A percentile compares a stretch with the other conserved stretches of the same genome.
Conservation (phyloP, 37 sponge, comb jelly and placozoan genomes). For the Agelas oroides region DNA sequence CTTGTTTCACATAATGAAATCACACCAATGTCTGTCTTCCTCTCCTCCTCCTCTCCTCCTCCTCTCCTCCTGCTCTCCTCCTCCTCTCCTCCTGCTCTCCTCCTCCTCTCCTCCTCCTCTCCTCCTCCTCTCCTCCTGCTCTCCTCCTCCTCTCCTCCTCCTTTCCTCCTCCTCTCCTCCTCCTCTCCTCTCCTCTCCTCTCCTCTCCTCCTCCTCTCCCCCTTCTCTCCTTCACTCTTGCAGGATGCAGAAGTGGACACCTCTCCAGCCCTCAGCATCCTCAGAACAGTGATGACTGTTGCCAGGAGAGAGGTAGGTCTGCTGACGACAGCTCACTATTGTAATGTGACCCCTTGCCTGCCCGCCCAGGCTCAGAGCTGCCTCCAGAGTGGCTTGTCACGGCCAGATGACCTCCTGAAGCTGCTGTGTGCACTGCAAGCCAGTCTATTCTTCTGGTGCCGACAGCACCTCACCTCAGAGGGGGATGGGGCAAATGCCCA, state of each 20-base stretch:
- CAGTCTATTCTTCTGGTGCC: constrained; percentile 66
- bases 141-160: too few relatives aligned
- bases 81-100: too few relatives aligned
- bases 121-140: too few relatives aligned
- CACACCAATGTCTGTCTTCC: constrained; percentile 6
- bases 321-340: background rate
- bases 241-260: constrained; percentile 26
- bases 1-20: constrained; percentile 19
- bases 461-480: constrained; percentile 14
- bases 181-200: too few relatives aligned
- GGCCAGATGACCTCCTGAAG: constrained; percentile 55
- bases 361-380: constrained; percentile 1
- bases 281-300: constrained; percentile 66
- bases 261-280: constrained; percentile 28
- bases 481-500: background rate
- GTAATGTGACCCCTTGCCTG: background rate
- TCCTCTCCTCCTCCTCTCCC: too few relatives aligned
- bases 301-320: constrained; percentile 63
- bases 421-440: constrained; percentile 70
- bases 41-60: too few relatives aligned
- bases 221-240: background rate
- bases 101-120: too few relatives aligned
- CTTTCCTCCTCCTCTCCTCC: too few relatives aligned
- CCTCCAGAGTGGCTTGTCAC: constrained; percentile 8
- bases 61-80: too few relatives aligned